Evolutionary conservation across 37 sponge, comb jelly and placozoan species (phyloP), one percentile per base, ranked within the genome.

Genomic region (Spongilla lacustris): DNA sequence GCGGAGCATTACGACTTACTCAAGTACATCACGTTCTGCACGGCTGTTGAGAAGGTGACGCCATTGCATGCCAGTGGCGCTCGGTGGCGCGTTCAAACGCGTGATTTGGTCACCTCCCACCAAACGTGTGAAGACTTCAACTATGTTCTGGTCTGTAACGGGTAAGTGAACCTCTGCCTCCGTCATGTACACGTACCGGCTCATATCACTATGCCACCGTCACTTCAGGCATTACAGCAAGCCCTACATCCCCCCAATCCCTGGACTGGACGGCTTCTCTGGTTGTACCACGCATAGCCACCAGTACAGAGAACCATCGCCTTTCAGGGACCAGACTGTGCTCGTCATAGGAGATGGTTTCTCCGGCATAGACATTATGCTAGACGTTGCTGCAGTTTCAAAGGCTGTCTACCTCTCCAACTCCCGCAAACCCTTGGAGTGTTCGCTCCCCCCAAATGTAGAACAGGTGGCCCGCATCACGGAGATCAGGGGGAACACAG

Each of bases 111-210:
- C 19, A 69, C 83, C 58, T 68, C 71, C 13, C 13, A 73, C 10
- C 78, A n/a, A 23, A 36, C 71, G 25, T 35, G 68, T 13, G 81
- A 87, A 24, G 67, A 76, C 2, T 95, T 67, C 75, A 91, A 95
- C 84, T 75, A 75, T n/a, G 89, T 95, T 4, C 17, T 95, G n/a
- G 80, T 95, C 1, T 92, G 94, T 67, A 92, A 87, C 93, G 96
- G 96, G 96, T 95, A 81, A 88, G 92, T 73, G 28, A 50, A 25
- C 35, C n/a, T 8, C 78, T 81, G 9, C 29, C 46, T 23, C 29
- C 26, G 23, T 32, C 24, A 12, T 41, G 0, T 26, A 32, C 33
- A 32, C 48, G 2, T 50, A 50, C 31, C 68, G 8, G n/a, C 23
- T 2, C 3, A 79, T 67, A 28, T 27, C 34, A 36, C 78, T 22